phyloP scores from a whole-genome alignment of 2,113 vertebrate species.

The Pachypanchax playfairii region DNA sequence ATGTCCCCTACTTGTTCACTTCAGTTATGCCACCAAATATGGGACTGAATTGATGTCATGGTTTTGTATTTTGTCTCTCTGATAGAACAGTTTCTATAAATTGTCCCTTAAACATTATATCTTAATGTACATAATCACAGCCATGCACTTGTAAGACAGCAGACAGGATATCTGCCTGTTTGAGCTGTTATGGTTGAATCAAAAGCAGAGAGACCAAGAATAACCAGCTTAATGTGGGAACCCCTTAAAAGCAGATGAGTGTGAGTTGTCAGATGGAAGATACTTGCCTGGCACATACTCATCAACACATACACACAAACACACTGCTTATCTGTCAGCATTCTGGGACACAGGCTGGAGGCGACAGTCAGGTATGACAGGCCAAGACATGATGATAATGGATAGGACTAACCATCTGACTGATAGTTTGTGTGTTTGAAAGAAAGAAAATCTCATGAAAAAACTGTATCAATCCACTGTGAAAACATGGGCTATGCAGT shows the following conservation, averaged over 20 bases:
- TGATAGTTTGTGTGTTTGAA: constrained; percentile 32
- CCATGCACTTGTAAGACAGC: neutral
- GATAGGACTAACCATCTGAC: constrained; percentile 48
- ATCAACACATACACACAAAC: neutral
- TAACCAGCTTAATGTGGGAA: constrained; percentile 42
- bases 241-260: constrained; percentile 29
- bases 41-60: constrained; percentile 30
- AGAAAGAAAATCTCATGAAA: neutral
- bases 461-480: neutral
- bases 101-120: neutral
- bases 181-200: neutral
- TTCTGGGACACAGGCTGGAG: constrained; percentile 63
- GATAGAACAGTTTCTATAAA: constrained; percentile 3
- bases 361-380: constrained; percentile 69
- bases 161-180: neutral
- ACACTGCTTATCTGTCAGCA: constrained; percentile 53
- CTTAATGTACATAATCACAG: neutral
- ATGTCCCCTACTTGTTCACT: too few species aligned
- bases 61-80: constrained; percentile 4
- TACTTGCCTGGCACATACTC: constrained; percentile 9
- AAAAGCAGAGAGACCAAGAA: neutral
- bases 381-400: constrained; percentile 59
- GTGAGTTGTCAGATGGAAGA: constrained; percentile 20
- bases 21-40: constrained; percentile 20
- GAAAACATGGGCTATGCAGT: neutral